These are phyloP conservation scores for Protophormia terraenovae DNA, from an alignment of 2,888 invertebrate species.

Conservation along the genomic window DNA sequence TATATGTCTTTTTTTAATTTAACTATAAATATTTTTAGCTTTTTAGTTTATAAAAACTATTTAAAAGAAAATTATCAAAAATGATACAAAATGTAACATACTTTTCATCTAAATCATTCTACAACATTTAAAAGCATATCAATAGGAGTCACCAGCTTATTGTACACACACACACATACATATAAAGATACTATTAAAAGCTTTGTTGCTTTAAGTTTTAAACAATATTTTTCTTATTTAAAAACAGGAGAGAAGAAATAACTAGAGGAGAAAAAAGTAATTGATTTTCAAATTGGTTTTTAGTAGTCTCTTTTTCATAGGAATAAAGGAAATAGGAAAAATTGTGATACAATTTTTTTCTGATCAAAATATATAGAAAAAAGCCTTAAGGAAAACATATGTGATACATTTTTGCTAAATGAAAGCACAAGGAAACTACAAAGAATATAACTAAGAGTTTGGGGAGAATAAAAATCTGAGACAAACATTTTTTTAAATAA, in stretches of 20 bases:
- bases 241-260: not conserved
- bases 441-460: too few species aligned
- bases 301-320: not conserved
- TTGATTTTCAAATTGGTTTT: not conserved
- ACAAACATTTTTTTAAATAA: too few species aligned
- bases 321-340: not conserved
- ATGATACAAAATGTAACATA: too few species aligned
- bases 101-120: not conserved
- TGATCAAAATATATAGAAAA: too few species aligned
- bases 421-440: not conserved
- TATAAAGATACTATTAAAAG: too few species aligned
- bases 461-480: too few species aligned
- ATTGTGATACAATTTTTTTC: not conserved
- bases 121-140: not conserved
- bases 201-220: not conserved
- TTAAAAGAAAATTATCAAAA: too few species aligned
- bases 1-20: too few species aligned
- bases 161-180: too few species aligned
- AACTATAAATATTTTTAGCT: too few species aligned
- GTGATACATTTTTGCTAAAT: not conserved
- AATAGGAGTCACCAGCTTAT: not conserved
- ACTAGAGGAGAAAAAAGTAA: not conserved
- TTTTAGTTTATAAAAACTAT: too few species aligned
- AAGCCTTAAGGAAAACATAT: not conserved
- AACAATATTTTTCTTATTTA: not conserved